Base-by-base conservation (phyloP, 2,888 invertebrate species). In the Ochlodes sylvanus region DNA sequence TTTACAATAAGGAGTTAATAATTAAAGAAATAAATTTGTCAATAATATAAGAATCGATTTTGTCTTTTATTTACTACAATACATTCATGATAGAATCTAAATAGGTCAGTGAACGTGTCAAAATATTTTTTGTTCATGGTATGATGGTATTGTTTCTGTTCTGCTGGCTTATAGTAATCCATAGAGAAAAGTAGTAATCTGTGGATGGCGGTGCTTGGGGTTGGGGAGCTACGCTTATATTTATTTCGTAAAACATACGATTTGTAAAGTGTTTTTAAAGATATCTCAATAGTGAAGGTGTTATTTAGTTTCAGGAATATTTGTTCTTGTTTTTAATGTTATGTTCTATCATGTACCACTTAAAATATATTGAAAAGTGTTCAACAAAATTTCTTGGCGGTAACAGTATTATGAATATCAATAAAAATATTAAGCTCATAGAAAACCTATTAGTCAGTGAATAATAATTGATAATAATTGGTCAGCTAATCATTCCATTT, bases 171-270 rank as follows among this genome's bases (percentile, higher is more conserved):
- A 2, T 47, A 15, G 44, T 17, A 47, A 27, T 27, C 27, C 5
- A 5, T 27, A 5, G 27, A 27, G 2, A 2, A 27, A 27, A 5
- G 27, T 4, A 5, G 27, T 4, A 86, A 87, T 83, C 78, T 85
- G 88, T 89, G 73, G 85, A 89, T 90, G 90, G 91, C 89, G 91
- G 87, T 87, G 92, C 91, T 91, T 89, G 88, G 84, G 84, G 85
- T 91, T 89, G 88, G 84, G 84, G 85, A 84, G 82, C 83, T 89
- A 86, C 85, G 88, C 84, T 84, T 85, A 74, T 76, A 77, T 80
- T 86, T 88, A 81, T 81, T 84, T 79, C 73, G 73, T 81, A 78
- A 81, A 83, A 82, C 80, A 74, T 83, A 84, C 83, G 84, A 86
- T 85, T 81, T 83, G 79, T 75, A 72, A 76, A 75, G 76, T 79